Evolutionary conservation across 2,797 vertebrate genomes (phyloP).

Genomic region (Hafferia zeledoni): DNA sequence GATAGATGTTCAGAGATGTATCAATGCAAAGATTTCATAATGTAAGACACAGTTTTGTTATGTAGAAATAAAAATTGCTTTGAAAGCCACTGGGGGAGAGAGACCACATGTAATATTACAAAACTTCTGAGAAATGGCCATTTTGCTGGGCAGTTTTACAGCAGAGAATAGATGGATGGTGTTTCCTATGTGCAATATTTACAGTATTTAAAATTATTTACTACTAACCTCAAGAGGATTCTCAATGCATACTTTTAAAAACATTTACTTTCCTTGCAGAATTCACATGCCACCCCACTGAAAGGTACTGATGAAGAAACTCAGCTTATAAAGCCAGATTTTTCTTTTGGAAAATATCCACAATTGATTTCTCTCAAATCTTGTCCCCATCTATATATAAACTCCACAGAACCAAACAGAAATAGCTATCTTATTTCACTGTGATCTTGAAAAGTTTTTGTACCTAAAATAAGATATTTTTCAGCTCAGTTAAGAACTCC

Average conservation of each 20-base stretch:
- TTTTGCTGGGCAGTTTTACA: not conserved
- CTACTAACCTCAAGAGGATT: not conserved
- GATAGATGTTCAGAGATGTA: not conserved
- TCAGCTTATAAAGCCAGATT: not conserved
- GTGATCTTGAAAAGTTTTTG: not conserved
- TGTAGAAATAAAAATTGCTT: conserved; percentile 32
- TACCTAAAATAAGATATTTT: not conserved
- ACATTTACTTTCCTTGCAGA: not conserved
- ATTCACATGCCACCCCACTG: not conserved
- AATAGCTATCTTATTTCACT: not conserved
- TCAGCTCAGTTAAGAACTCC: not conserved
- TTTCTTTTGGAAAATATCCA: not conserved
- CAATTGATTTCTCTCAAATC: not conserved
- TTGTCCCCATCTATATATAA: not conserved
- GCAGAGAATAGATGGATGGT: not conserved
- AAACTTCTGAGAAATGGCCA: not conserved
- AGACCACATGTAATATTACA: not conserved
- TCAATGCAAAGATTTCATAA: not conserved
- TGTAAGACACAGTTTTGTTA: not conserved
- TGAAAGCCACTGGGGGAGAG: conserved; percentile 9
- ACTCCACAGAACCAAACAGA: not conserved
- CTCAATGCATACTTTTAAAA: not conserved
- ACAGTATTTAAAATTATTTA: not conserved
- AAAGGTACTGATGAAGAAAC: not conserved
- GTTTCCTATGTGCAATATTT: not conserved